Base-by-base conservation (phyloP, 2,888 invertebrate species). In the Netelia fuscicornis region DNA sequence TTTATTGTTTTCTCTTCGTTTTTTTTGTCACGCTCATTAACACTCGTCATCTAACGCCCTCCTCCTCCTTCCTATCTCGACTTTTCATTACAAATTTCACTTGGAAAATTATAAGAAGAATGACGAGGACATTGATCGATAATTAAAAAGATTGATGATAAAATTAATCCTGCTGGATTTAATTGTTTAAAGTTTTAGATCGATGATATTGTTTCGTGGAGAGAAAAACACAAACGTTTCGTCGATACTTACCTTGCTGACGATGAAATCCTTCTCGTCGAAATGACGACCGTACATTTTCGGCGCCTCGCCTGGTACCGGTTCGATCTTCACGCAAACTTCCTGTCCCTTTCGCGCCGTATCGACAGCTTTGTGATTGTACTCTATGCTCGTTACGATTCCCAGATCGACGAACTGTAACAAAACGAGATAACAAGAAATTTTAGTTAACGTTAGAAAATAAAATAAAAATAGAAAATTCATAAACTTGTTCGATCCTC, bases 221-320 rank as follows among this genome's bases (percentile, higher is more conserved):
- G 30, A 54, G 3, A 48, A 30, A 72, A 52, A 30, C 23, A 25
- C 0, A 23, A 37, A 11, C 3, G 11, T 25, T 67, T 30, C 70
- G 70, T 42, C 48, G 25, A 65, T 17, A 92, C 95, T 95, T 93
- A 98, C 98, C 97, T 98, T 99, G 95, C 99, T 99, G 92, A 99
- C 96, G 88, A 99, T 96, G 93, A 98, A 95, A 94, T 99, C 99
- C 58, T 97, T 98, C 91, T 98, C 97, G 92, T 99, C 99, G 94
- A 99, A 99, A 95, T 99, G 99, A 82, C 99, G 95, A 11, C 99
- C 99, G 94, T 97, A 98, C 97, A 99, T 97, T 95, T 99, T 99
- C 67, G 99, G 99, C 68, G 99, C 97, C 94, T 99, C 99, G n/a
- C 99, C 99, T 17, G 98, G 98, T 70, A 98, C 96, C 42, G 98